These are phyloP conservation scores for Euwallacea fornicatus DNA, from an alignment of 1,140 invertebrate species.

Conservation along the genomic window DNA sequence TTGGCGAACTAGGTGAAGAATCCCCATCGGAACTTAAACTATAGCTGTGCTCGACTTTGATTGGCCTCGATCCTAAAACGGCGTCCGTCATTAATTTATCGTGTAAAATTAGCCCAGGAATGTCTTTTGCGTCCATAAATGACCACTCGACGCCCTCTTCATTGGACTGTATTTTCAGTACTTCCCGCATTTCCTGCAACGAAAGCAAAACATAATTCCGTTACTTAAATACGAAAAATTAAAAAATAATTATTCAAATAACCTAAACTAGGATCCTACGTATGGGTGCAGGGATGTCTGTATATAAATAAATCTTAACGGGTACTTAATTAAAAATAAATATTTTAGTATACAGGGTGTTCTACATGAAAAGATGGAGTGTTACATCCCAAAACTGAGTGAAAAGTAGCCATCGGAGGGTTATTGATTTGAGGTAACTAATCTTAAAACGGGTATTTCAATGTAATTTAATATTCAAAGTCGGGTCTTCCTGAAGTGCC, in stretches of 20 bases:
- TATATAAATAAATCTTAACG: too few relatives aligned
- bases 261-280: background rate
- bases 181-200: slow-evolving; percentile 65
- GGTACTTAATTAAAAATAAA: too few relatives aligned
- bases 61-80: slow-evolving; percentile 72
- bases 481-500: too few relatives aligned
- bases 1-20: slow-evolving; percentile 65
- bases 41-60: slow-evolving; percentile 85
- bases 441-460: too few relatives aligned
- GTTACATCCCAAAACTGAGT: too few relatives aligned
- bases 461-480: too few relatives aligned
- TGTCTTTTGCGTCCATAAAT: slow-evolving; percentile 60
- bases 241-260: too few relatives aligned
- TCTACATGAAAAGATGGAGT: too few relatives aligned
- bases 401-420: too few relatives aligned
- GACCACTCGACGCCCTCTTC: slow-evolving; percentile 50
- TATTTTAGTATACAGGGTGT: too few relatives aligned
- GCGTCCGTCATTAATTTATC: slow-evolving; percentile 90
- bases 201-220: background rate
- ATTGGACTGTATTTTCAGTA: slow-evolving; percentile 47
- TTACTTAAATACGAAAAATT: too few relatives aligned
- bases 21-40: slow-evolving; percentile 71
- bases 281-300: background rate
- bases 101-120: slow-evolving; percentile 72
- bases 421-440: too few relatives aligned